phyloP scores from a whole-genome alignment of 2,113 vertebrate genomes.

The Chrysochloris asiatica region DNA sequence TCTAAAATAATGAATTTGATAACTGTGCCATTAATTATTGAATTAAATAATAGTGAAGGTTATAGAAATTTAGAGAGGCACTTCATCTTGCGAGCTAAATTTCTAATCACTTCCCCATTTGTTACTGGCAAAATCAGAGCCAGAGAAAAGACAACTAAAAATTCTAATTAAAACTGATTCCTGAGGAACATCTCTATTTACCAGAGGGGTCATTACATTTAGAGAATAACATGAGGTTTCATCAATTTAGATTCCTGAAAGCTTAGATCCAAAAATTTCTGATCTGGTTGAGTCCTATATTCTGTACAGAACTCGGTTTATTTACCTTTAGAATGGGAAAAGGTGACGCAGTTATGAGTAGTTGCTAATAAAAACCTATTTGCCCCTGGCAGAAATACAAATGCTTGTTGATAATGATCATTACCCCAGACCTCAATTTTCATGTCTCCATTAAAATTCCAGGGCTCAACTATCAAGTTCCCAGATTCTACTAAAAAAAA shows the following conservation, averaged over 20 bases:
- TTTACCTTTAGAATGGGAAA: conserved; percentile 49
- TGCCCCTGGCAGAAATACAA: conserved; percentile 63
- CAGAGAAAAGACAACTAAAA: background rate
- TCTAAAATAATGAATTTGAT: background rate
- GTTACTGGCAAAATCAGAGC: conserved; percentile 16
- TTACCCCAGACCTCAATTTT: conserved; percentile 61
- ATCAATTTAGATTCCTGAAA: background rate
- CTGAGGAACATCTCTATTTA: background rate
- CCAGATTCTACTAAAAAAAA: background rate
- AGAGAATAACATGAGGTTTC: background rate
- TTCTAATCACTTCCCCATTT: background rate
- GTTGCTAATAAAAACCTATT: conserved; percentile 53
- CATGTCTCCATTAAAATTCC: conserved; percentile 62
- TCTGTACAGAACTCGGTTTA: background rate
- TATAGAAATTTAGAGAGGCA: background rate
- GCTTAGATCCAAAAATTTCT: background rate
- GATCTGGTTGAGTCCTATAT: background rate
- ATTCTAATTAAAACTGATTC: background rate
- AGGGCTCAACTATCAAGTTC: conserved; percentile 11
- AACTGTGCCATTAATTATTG: background rate
- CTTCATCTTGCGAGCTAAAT: conserved; percentile 11
- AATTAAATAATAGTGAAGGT: background rate
- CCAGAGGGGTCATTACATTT: background rate
- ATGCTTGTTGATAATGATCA: conserved; percentile 50
- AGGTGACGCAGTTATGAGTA: conserved; percentile 27